phyloP scores from a whole-genome alignment of 1,140 invertebrate genomes.

The Bombus sylvicola region DNA sequence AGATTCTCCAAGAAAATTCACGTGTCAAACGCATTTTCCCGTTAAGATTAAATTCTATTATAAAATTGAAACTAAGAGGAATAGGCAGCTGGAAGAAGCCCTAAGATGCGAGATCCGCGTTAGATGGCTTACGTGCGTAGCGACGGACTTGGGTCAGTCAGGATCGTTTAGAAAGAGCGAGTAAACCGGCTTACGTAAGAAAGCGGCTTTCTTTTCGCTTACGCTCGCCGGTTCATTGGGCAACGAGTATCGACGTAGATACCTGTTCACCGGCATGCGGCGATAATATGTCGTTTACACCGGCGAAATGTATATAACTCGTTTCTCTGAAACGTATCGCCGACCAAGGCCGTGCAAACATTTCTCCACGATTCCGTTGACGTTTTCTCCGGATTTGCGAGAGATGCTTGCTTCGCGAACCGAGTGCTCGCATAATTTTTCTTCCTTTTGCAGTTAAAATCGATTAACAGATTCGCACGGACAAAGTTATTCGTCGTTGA shows the following conservation, averaged over 20 bases:
- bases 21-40: too few species aligned
- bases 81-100: background rate
- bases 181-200: slow-evolving; percentile 71
- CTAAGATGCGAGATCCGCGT: background rate
- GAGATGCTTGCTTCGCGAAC: background rate
- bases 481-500: too few species aligned
- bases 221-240: slow-evolving; percentile 74
- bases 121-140: background rate
- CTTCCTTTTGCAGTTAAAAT: background rate
- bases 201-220: slow-evolving; percentile 77
- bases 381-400: slow-evolving; percentile 19
- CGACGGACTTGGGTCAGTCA: background rate
- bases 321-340: slow-evolving; percentile 8
- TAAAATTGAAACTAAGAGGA: background rate
- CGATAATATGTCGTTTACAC: slow-evolving; percentile 6
- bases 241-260: slow-evolving; percentile 59
- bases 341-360: slow-evolving; percentile 36
- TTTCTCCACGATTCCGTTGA: background rate
- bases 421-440: background rate
- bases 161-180: slow-evolving; percentile 70
- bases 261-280: background rate
- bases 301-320: slow-evolving; percentile 16
- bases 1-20: too few species aligned
- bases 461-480: too few species aligned
- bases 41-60: too few species aligned